Evolutionary conservation across 1,140 invertebrate species (phyloP), one percentile per base, ranked within the genome.

Genomic region (Drosophila nigromelanica): DNA sequence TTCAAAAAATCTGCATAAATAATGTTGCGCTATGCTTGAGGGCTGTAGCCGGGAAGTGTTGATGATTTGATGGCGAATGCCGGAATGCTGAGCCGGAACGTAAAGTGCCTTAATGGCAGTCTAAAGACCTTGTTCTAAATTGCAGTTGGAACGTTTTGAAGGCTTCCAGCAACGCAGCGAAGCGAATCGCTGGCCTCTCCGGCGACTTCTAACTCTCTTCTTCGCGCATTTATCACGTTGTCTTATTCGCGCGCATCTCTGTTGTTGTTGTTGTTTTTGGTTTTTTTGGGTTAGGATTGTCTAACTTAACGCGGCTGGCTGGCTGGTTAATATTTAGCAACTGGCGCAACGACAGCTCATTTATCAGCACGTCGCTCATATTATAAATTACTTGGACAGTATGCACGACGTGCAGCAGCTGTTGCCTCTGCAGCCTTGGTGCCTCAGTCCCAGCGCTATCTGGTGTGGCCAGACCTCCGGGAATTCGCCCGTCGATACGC

Each of bases 1-100:
- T 76, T 43, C 64, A 70, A 21, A 66, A 58, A 62, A 86, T 85
- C 81, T 85, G 81, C 80, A 85, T 85, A 85, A 86, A 80, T 83
- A 83, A 83, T 83, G 80, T 80, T 85, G 76, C 75, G 73, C 64
- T 48, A 86, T 61, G 77, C 69, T 77, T 68, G 60, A 37, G 64
- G 61, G 66, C 64, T 50, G 64, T 48, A 51, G 60, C 37, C 47
- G 69, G 64, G 47, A 85, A 80, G 81, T 83, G 80, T 85, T 85
- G 80, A 86, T 86, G 80, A 85, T 85, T 85, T 80, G 80, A 86
- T 85, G 77, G 64, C 66, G 64, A 70, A 61, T 61, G 61, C 50
- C 50, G 64, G 73, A 83, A 75, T 83, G 73, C 76, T 74, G 76
- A 62, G 78, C 73, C 80, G 82, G 69, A 79, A 82, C 42, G 80